A percentile compares a stretch with the other conserved stretches of the same genome.
These are phyloP conservation scores for Hydrochoerus hydrochaeris DNA, from an alignment of 2,113 vertebrate species.

Conservation along the genomic window DNA sequence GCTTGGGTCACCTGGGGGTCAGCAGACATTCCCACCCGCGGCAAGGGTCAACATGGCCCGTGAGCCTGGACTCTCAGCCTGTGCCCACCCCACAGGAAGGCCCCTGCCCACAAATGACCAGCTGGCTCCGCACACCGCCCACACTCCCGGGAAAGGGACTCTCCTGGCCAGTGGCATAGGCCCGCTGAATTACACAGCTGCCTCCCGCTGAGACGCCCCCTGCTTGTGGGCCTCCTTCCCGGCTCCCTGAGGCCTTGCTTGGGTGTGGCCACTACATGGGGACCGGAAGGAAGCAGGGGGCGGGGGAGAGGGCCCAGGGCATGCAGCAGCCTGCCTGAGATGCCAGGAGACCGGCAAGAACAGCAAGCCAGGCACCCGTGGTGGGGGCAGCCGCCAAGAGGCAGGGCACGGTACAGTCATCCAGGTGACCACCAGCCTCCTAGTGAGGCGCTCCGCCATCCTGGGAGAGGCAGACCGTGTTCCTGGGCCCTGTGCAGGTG, in stretches of 20 bases:
- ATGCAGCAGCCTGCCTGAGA: not conserved
- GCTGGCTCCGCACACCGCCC: slow-evolving; percentile 59
- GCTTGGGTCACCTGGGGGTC: slow-evolving; percentile 57
- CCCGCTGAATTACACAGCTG: slow-evolving; percentile 41
- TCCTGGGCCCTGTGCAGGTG: not conserved
- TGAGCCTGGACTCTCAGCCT: not conserved
- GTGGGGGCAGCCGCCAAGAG: not conserved
- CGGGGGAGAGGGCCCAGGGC: not conserved
- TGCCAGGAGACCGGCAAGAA: not conserved
- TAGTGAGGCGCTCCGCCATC: not conserved
- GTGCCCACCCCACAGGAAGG: slow-evolving; percentile 51
- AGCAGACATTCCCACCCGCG: not conserved
- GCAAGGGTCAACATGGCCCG: not conserved
- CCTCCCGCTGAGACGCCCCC: not conserved
- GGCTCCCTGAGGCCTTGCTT: not conserved
- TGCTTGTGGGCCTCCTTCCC: not conserved
- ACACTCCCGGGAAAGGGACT: slow-evolving; percentile 58
- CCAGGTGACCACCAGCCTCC: not conserved
- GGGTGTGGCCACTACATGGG: not conserved
- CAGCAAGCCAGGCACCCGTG: not conserved
- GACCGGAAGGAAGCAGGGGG: not conserved
- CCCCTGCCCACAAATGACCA: slow-evolving; percentile 69
- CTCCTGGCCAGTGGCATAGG: not conserved
- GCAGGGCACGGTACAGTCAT: not conserved
- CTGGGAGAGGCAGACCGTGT: not conserved